A percentile compares a stretch with the other conserved stretches of the same genome.
These are phyloP conservation scores for Sardinella longiceps DNA, from an alignment of 2,797 vertebrate species.

Conservation along the genomic window DNA sequence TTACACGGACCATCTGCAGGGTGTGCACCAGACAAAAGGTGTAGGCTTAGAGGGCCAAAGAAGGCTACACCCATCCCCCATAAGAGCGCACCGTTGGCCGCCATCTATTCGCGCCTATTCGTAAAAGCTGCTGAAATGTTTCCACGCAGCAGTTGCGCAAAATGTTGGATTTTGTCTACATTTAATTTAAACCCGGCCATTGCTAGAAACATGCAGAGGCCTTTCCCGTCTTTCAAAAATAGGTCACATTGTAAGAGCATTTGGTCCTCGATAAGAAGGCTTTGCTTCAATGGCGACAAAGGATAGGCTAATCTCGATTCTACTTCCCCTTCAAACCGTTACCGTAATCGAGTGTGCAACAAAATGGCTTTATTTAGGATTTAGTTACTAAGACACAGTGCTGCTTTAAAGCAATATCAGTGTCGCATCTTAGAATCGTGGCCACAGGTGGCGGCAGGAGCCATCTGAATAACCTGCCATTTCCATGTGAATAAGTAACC, in stretches of 20 bases:
- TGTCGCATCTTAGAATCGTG: background rate
- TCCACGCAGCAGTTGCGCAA: background rate
- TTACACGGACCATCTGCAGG: background rate
- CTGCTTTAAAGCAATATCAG: background rate
- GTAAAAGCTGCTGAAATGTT: background rate
- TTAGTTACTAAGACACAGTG: background rate
- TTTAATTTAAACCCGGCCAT: background rate
- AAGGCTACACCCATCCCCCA: slow-evolving; percentile 18
- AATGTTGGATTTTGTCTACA: background rate
- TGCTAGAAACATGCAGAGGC: background rate
- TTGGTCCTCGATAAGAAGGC: slow-evolving; percentile 12
- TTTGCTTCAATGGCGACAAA: slow-evolving; percentile 19
- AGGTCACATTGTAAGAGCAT: slow-evolving; percentile 23
- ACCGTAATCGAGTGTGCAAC: background rate
- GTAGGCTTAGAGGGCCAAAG: background rate
- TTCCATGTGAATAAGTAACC: background rate
- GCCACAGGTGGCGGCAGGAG: background rate
- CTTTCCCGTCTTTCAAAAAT: background rate
- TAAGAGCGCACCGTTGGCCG: background rate
- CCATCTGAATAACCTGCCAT: background rate
- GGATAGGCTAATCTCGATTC: background rate
- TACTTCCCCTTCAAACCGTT: background rate
- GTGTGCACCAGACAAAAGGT: slow-evolving; percentile 16
- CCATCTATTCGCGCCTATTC: background rate
- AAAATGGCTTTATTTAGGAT: background rate